Evolutionary conservation across 2,888 invertebrate species (phyloP).

Genomic region (Thymelicus sylvestris): DNA sequence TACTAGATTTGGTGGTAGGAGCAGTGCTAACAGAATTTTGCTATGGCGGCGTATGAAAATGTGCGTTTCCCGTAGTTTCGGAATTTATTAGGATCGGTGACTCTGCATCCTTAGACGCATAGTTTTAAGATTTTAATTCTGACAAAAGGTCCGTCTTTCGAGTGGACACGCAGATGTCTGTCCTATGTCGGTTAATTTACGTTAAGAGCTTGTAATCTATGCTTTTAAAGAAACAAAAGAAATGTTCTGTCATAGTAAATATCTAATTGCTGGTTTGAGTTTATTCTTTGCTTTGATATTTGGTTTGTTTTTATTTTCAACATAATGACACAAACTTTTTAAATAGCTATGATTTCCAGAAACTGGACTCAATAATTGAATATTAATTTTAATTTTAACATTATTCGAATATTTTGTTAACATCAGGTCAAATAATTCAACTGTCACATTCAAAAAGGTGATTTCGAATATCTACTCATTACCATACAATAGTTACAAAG

Average conservation of each 20-base stretch:
- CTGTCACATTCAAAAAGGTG: constrained; percentile 9
- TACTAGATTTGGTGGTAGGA: constrained; percentile 47
- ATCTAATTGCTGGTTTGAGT: neutral
- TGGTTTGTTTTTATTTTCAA: too few species aligned
- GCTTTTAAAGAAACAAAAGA: constrained; percentile 19
- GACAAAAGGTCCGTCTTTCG: constrained; percentile 48
- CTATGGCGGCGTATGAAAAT: constrained; percentile 71
- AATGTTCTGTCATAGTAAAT: neutral
- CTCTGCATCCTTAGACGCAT: constrained; percentile 49
- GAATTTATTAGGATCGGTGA: constrained; percentile 74
- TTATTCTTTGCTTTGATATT: neutral
- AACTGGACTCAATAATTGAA: too few species aligned
- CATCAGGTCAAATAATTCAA: constrained; percentile 16
- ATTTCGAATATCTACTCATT: constrained; percentile 13
- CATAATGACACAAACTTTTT: too few species aligned
- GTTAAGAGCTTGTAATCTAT: constrained; percentile 15
- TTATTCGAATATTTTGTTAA: neutral
- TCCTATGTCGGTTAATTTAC: constrained; percentile 47
- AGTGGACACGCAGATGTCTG: constrained; percentile 53
- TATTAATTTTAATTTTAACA: neutral
- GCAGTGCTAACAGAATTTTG: constrained; percentile 70
- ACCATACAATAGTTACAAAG: constrained; percentile 16
- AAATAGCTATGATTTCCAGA: too few species aligned
- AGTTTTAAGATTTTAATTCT: constrained; percentile 58
- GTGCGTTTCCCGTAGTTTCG: constrained; percentile 75